Conservation (phyloP, 2,113 vertebrate species). For the Rhinichthys klamathensis region DNA sequence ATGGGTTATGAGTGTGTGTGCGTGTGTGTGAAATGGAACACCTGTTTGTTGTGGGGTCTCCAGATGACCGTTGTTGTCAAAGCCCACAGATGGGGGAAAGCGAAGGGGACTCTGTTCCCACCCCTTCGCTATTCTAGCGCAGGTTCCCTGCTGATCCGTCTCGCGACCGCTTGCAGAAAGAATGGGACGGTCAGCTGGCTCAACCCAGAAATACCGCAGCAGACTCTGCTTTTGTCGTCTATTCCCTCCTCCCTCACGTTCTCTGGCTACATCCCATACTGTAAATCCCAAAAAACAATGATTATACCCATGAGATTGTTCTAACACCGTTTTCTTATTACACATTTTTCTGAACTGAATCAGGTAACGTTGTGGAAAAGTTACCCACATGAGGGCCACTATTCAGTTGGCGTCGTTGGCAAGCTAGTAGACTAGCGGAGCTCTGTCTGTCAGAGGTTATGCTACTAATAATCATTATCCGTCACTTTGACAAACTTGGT, state of each 20-base stretch:
- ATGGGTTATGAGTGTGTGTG: conserved; percentile 76
- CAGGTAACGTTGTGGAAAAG: background rate
- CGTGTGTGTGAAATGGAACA: conserved; percentile 87
- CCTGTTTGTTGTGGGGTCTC: conserved; percentile 91
- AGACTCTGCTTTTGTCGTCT: conserved; percentile 55
- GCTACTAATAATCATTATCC: background rate
- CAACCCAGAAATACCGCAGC: conserved; percentile 48
- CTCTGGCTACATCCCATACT: conserved; percentile 30
- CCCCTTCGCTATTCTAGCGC: conserved; percentile 52
- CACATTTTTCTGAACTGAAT: background rate
- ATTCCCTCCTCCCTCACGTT: conserved; percentile 45
- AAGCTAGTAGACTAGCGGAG: background rate
- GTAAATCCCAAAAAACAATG: conserved; percentile 16
- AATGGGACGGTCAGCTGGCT: conserved; percentile 58
- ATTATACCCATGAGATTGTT: conserved; percentile 38
- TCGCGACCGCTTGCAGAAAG: conserved; percentile 52
- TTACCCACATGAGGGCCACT: background rate
- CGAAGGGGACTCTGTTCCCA: conserved; percentile 58
- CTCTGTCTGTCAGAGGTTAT: background rate
- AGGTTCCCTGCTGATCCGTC: conserved; percentile 60
- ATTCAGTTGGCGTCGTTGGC: background rate
- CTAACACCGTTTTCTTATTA: background rate
- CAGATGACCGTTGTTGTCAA: conserved; percentile 90
- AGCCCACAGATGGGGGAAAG: conserved; percentile 86
- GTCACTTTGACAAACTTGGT: background rate